Evolutionary conservation across 2,797 vertebrate genomes (phyloP), one percentile per base, ranked within the genome.

Genomic region (Trachops cirrhosus): DNA sequence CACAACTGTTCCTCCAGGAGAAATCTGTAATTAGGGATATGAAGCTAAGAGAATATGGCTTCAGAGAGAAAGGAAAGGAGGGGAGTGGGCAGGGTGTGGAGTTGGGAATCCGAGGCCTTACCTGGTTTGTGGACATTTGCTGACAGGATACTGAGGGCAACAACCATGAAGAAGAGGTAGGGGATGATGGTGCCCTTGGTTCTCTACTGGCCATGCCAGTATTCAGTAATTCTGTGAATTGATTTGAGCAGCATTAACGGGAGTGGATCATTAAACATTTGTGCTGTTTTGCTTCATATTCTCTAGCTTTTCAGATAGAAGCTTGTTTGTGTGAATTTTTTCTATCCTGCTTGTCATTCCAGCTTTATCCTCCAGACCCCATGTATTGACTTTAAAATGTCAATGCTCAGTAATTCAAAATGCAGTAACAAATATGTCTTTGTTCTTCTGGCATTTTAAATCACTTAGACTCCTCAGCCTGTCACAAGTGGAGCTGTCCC

Each of bases 381-480:
- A 11, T 68, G 29, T 89, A 89, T 54, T 73, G 50, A 93, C 86
- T 96, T 52, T 92, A 77, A 97, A 95, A 96, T 93, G 93, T 96
- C 93, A 94, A 2, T 67, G 64, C 21, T 19, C 67, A 6, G 64
- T 86, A 91, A 95, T 95, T 97, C 78, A 89, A 37, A 94, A 84
- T 88, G 46, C 91, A 94, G n/a, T 68, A 73, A 87, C 93, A 91
- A 95, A 87, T 85, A 91, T 19, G 84, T 82, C 88, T 97, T 96
- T 87, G 91, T 94, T 96, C 83, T 89, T 67, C 82, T 84, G 94
- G 89, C 94, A 87, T 97, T 96, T 97, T 46, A 85, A 78, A 70
- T 77, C 22, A 7, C 52, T 54, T 41, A 64, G 54, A 82, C 80
- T 29, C 74, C 70, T 71, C 91, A 87, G 32, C 44, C 88, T 92